A percentile compares a stretch with the other conserved stretches of the same genome.
phyloP scores from a whole-genome alignment of 2,797 vertebrate species.

The Myripristis murdjan region DNA sequence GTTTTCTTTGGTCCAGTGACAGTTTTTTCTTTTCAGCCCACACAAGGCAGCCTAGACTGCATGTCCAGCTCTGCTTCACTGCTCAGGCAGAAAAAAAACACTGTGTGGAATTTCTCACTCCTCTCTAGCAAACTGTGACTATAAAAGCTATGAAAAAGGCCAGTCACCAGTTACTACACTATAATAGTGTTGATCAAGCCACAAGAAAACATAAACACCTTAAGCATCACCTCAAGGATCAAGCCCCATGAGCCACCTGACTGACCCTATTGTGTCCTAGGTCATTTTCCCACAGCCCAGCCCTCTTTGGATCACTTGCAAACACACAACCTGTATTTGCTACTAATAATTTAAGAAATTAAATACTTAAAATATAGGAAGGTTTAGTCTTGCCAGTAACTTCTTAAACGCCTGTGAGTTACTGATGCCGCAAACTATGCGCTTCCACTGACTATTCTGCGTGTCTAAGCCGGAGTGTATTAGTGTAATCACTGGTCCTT shows the following conservation, averaged over 20 bases:
- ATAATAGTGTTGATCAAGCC: not conserved
- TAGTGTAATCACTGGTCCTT: constrained; percentile 15
- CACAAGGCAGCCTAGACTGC: constrained; percentile 16
- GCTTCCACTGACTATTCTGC: not conserved
- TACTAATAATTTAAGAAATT: not conserved
- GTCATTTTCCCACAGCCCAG: too few relatives aligned
- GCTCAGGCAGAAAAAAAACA: constrained; percentile 11
- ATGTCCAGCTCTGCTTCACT: constrained; percentile 24
- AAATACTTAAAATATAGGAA: not conserved
- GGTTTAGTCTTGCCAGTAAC: not conserved
- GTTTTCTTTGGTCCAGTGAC: constrained; percentile 15
- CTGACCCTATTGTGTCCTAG: too few relatives aligned
- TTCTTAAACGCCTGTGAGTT: not conserved
- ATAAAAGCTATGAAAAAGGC: constrained; percentile 13
- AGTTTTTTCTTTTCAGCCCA: constrained; percentile 7
- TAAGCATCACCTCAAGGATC: too few relatives aligned
- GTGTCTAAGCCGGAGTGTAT: constrained; percentile 11
- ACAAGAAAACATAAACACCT: too few relatives aligned
- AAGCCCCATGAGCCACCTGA: too few relatives aligned
- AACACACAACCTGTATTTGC: not conserved
- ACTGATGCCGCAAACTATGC: not conserved
- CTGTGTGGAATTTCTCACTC: constrained; percentile 2
- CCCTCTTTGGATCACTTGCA: too few relatives aligned
- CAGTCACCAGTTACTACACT: not conserved
- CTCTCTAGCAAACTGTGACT: constrained; percentile 1